Evolutionary conservation across 1,140 invertebrate genomes (phyloP), one percentile per base, ranked within the genome.

Genomic region (Hylaeus volcanicus): DNA sequence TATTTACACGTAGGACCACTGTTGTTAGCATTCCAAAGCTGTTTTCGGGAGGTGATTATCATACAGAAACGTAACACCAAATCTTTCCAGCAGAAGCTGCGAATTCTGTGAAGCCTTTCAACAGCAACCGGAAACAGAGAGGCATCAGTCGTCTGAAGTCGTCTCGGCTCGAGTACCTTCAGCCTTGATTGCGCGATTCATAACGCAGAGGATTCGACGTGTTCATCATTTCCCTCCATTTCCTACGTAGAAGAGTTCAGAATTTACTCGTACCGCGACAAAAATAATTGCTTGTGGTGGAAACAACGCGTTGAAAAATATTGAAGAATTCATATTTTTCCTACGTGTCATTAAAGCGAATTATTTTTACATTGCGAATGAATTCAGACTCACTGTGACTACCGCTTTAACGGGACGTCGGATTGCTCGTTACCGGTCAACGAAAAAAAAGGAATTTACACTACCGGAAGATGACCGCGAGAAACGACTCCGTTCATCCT

Each of bases 171-270:
- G 68, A 80, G 86, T 77, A 73, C 41, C 85, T 78, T 71, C 70
- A 71, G 73, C 75, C 79, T 86, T 90, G 88, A 90, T 90, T 90
- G 88, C 88, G 74, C 89, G 87, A 90, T 90, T 90, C 89, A 90
- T 86, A 82, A 86, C 76, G 43, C 63, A 63, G 37, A 58, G 74
- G 66, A 82, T 78, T 69, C 60, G 45, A 37, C 39, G 64, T 61
- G 51, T 75, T 70, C 58, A 5, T 41, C 15, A 55, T 15, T n/a
- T 14, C 37, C 53, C 12, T 45, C 60, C n/a, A 55, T 26, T 55
- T 85, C 51, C 53, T 15, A 45, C 26, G 15, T 56, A 4, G 37
- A 51, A 5, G 45, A 48, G 8, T 8, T 6, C 45, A 48, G 45
- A 48, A 48, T 5, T 48, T 8, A 48, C 8, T 48, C 45, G 45